Conservation (phyloP, 2,888 invertebrate genomes). For the Encarsia formosa region DNA sequence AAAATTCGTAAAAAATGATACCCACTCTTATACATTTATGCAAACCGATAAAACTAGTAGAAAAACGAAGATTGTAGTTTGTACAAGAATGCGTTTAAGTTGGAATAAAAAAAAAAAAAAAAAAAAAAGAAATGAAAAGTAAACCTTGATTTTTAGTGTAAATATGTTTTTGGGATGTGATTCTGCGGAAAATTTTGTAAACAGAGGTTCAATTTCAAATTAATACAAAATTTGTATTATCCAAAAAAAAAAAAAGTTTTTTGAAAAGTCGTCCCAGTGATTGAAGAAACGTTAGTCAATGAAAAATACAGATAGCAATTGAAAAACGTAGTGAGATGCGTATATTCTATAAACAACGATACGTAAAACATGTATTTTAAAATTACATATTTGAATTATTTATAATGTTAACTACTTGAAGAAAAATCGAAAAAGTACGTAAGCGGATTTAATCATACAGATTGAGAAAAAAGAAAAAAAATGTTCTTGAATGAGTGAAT, state of each 20-base stretch:
- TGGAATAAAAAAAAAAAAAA: constrained; percentile 13
- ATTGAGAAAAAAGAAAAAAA: constrained; percentile 18
- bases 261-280: constrained; percentile 6
- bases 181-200: constrained; percentile 6
- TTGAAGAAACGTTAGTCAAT: constrained; percentile 11
- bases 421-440: too few species aligned
- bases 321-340: constrained; percentile 20
- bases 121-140: background rate
- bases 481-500: constrained; percentile 15
- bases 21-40: background rate
- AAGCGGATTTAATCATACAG: too few species aligned
- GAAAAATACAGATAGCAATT: constrained; percentile 11
- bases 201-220: constrained; percentile 15
- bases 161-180: constrained; percentile 7
- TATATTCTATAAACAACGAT: constrained; percentile 24
- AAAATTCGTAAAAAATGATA: constrained; percentile 1
- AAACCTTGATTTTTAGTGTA: constrained; percentile 11
- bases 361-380: constrained; percentile 17
- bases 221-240: constrained; percentile 14
- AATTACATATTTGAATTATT: constrained; percentile 7
- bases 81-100: constrained; percentile 2
- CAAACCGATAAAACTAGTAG: constrained; percentile 4
- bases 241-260: background rate
- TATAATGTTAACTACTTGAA: constrained; percentile 17
- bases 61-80: constrained; percentile 1